A percentile compares a stretch with the other conserved stretches of the same genome.
These are phyloP conservation scores for Cylindroiulus punctatus DNA, from an alignment of 2,888 invertebrate genomes.

Conservation along the genomic window DNA sequence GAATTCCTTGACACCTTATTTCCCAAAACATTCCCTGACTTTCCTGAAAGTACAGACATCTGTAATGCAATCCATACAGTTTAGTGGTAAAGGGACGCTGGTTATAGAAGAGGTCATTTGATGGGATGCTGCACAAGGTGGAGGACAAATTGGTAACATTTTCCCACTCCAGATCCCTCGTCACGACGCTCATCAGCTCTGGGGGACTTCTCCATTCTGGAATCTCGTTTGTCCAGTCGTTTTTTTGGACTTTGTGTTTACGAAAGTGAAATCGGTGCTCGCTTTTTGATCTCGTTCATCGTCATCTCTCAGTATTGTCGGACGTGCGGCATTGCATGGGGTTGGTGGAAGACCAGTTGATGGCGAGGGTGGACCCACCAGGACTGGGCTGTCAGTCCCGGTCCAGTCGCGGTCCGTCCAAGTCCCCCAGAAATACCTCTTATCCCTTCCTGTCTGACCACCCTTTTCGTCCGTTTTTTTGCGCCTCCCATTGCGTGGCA, in stretches of 20 bases:
- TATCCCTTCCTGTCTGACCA: not conserved
- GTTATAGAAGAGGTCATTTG: not conserved
- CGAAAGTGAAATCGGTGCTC: conserved; percentile 39
- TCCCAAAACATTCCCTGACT: too few relatives aligned
- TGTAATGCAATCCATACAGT: too few relatives aligned
- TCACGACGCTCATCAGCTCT: not conserved
- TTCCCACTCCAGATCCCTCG: not conserved
- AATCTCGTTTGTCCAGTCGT: conserved; percentile 23
- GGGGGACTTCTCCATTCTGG: conserved; percentile 21
- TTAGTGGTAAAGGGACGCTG: not conserved
- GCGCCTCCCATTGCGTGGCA: not conserved
- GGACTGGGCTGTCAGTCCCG: not conserved
- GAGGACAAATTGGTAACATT: not conserved
- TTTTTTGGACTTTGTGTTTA: conserved; percentile 28
- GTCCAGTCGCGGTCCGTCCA: not conserved
- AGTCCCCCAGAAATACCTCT: not conserved
- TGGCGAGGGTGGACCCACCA: not conserved
- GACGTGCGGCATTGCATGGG: not conserved
- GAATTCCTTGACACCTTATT: too few relatives aligned
- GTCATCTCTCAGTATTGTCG: not conserved
- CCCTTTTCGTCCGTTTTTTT: conserved; percentile 19
- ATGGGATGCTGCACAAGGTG: not conserved
- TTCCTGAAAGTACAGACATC: too few relatives aligned
- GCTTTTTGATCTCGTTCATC: conserved; percentile 30
- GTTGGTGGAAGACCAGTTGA: not conserved